A percentile compares a stretch with the other conserved stretches of the same genome.
Evolutionary conservation across 1,140 invertebrate species (phyloP).

Genomic region (Sycobia sp.): DNA sequence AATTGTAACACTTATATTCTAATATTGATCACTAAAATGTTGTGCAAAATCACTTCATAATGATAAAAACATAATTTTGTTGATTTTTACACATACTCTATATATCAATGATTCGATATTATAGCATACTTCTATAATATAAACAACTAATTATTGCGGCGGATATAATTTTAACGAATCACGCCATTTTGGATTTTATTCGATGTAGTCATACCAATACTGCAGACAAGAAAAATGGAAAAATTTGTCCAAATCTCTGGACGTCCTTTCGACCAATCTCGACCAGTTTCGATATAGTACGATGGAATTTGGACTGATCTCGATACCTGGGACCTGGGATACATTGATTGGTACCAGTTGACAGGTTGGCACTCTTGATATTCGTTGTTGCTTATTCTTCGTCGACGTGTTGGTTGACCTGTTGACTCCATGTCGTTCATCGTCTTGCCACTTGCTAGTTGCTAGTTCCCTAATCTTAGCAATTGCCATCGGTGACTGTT

Average conservation of each 20-base stretch:
- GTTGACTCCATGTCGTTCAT: too few species aligned
- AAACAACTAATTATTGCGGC: conserved; percentile 36
- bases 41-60: background rate
- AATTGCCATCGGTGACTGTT: too few species aligned
- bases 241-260: conserved; percentile 19
- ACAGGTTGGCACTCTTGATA: too few species aligned
- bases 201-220: conserved; percentile 17
- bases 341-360: too few species aligned
- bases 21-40: conserved; percentile 4
- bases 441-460: too few species aligned
- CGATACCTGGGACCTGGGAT: too few species aligned
- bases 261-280: too few species aligned
- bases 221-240: conserved; percentile 22
- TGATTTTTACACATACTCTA: conserved; percentile 18
- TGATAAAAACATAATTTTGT: conserved; percentile 16
- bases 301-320: too few species aligned
- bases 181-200: conserved; percentile 36
- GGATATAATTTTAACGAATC: conserved; percentile 15
- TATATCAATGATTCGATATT: conserved; percentile 13
- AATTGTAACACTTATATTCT: background rate
- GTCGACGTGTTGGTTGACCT: too few species aligned
- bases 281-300: too few species aligned
- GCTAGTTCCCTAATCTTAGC: too few species aligned
- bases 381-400: too few species aligned
- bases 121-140: conserved; percentile 26